Evolutionary conservation across 2,888 invertebrate genomes (phyloP), one percentile per base, ranked within the genome.

Genomic region (Tolmerus cingulatus): DNA sequence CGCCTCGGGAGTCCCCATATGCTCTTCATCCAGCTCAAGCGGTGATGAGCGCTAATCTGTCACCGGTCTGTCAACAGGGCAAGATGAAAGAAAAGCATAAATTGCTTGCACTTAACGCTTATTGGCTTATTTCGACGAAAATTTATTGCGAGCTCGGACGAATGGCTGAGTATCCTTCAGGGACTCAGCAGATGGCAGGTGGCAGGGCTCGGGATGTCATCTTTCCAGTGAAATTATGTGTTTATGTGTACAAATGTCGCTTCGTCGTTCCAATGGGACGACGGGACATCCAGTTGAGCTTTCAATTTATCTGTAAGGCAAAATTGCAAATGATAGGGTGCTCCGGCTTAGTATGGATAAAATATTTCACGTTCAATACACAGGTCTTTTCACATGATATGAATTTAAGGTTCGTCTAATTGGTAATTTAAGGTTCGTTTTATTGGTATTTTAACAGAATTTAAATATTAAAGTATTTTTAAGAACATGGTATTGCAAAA

Each of bases 11-110:
- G 37, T 57, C 23, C 74, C 37, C 84, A 66, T 66, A 84, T 74
- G 84, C 57, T 74, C 66, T 84, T 84, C 40, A 74, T 84, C 84
- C 23, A 40, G 84, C 74, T 84, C 40, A 84, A 66, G 66, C 37
- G n/a, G 66, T 66, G 84, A 84, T 84, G 40, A 66, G 40, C 66
- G 66, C 66, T 84, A 84, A 84, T 84, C 74, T 84, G 74, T 84
- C 84, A 84, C 57, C 34, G 7, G 81, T 27, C 55, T 81, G 81
- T 81, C 81, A 81, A 34, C 81, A 51, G 30, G 81, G 81, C 19
- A 81, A n/a, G 51, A 34, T 9, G 81, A 46, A 27, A 27, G 30
- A 55, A 51, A 43, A 55, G 30, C 37, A 81, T 55, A 51, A 43
- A 30, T 81, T 55, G 30, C 55, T 81, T 55, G 23, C 27, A 43